Percentiles rank a stretch among this genome's conserved stretches.
phyloP scores from a whole-genome alignment of 2,888 invertebrate species.

The Acanthosoma haemorrhoidale region DNA sequence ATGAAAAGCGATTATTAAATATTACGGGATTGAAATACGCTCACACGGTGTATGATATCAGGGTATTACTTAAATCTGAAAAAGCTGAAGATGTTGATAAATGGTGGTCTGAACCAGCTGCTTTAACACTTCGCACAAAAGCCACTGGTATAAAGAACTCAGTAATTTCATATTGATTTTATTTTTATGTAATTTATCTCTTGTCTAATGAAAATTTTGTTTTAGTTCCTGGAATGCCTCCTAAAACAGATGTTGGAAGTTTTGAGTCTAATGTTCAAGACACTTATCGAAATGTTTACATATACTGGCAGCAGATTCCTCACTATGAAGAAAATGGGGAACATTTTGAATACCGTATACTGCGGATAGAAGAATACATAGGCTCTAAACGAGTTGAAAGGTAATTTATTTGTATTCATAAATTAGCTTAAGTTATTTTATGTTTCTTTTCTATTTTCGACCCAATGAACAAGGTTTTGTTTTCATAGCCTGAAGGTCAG shows the following conservation, averaged over 20 bases:
- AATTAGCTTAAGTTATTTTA: no score
- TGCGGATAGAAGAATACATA: constrained; percentile 24
- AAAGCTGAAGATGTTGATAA: constrained; percentile 52
- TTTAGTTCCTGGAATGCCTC: constrained; percentile 49
- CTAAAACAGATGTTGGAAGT: constrained; percentile 65
- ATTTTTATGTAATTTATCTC: background rate
- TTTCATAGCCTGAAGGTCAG: no score
- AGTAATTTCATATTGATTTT: constrained; percentile 17
- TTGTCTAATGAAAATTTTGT: constrained; percentile 20
- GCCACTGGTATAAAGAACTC: constrained; percentile 40
- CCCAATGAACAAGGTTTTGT: no score
- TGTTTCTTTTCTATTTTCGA: no score
- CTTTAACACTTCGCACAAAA: constrained; percentile 56
- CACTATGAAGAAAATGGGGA: constrained; percentile 65
- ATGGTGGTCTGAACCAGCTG: constrained; percentile 66
- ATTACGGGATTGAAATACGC: constrained; percentile 54
- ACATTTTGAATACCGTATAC: constrained; percentile 60
- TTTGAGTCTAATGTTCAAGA: constrained; percentile 55
- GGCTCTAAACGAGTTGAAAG: constrained; percentile 11
- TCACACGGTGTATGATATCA: constrained; percentile 63
- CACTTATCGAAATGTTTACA: constrained; percentile 54
- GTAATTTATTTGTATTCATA: no score
- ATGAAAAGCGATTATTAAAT: constrained; percentile 16
- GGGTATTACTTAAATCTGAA: constrained; percentile 61
- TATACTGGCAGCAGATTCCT: constrained; percentile 75